Conservation (phyloP, 2,113 vertebrate genomes). For the Bostrychus sinensis region DNA sequence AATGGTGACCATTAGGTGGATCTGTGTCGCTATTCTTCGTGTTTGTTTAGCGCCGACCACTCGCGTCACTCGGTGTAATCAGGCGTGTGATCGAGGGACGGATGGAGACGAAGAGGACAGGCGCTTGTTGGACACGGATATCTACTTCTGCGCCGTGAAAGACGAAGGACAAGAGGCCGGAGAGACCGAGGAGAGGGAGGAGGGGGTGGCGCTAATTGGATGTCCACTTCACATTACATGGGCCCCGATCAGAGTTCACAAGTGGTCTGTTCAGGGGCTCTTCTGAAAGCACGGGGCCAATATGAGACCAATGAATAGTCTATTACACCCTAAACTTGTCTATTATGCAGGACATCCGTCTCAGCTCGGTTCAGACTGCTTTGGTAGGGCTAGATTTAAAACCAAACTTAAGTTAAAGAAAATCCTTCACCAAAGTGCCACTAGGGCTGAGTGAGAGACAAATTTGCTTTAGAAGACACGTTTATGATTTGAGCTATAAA, state of each 20-base stretch:
- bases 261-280: conserved; percentile 9
- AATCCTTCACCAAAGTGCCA: too few relatives aligned
- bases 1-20: conserved; percentile 72
- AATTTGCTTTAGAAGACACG: too few relatives aligned
- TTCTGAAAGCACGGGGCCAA: not conserved
- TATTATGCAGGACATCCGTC: not conserved
- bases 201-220: conserved; percentile 48
- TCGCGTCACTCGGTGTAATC: conserved; percentile 62
- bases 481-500: too few relatives aligned
- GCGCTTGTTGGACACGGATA: conserved; percentile 45
- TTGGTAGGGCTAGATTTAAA: not conserved
- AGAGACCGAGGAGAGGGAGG: not conserved
- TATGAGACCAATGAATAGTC: conserved; percentile 9
- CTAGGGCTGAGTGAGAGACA: too few relatives aligned
- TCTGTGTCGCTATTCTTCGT: conserved; percentile 73
- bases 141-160: conserved; percentile 43
- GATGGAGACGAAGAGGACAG: conserved; percentile 44
- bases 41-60: conserved; percentile 74
- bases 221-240: conserved; percentile 54
- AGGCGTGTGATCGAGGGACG: conserved; percentile 64
- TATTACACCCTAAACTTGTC: not conserved
- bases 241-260: conserved; percentile 30
- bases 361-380: not conserved
- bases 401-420: too few relatives aligned
- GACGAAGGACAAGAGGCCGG: conserved; percentile 31